Evolutionary conservation across 2,797 vertebrate species (phyloP), one percentile per base, ranked within the genome.

Genomic region (Acropternis orthonyx): DNA sequence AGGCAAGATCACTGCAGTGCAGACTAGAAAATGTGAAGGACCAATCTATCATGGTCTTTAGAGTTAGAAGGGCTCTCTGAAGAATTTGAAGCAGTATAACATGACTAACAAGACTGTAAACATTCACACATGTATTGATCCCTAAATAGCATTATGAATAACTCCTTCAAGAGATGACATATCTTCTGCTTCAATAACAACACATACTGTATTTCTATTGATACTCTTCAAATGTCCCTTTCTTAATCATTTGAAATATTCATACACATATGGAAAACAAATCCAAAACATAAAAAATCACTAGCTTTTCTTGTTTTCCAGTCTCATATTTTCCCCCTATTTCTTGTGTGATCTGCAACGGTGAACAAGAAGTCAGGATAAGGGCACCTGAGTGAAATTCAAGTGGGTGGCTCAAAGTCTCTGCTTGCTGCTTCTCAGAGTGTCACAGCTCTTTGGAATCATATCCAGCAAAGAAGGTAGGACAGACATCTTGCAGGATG

Each of bases 91-190:
- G 39, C 56, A 76, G 26, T 67, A 69, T 85, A 78, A 92, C 34
- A 66, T 88, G 85, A 80, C 52, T 85, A 91, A 96, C 21, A 37
- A 52, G 62, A 44, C 73, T 92, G 72, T 66, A 92, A 92, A 28
- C 39, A 93, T 92, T 89, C 85, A 82, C 20, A 1, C 58, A 59
- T 85, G 54, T 78, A 65, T 85, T 92, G 34, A 54, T 19, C 49
- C 43, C 55, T 5, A 32, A 83, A 89, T 44, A 94, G 39, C 51
- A 41, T 76, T 84, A 86, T 8, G 18, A 65, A 49, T 66, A 92
- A 71, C 32, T 56, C 34, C 13, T 7, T 6, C 39, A 61, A 55
- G 56, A 66, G 23, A 44, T 46, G 28, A n/a, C 18, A 41, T 4
- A 2, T 32, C 19, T 72, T 93, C 84, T 71, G 11, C 32, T 43